Conservation (phyloP, 1,140 invertebrate species). For the Zaprionus lachaisei region DNA sequence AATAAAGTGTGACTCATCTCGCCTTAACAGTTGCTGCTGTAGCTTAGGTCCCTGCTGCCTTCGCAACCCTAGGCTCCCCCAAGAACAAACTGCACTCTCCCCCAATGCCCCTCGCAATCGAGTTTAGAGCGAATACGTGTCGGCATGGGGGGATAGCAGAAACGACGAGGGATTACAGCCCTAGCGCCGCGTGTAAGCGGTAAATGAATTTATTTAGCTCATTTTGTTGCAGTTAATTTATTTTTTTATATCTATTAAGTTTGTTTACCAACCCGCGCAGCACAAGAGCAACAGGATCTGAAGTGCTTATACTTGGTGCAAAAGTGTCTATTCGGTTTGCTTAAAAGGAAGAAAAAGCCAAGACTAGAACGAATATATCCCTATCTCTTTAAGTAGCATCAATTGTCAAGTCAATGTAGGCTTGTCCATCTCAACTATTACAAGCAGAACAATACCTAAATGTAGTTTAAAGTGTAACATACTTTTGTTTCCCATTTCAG, state of each 20-base stretch:
- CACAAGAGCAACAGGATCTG: not conserved
- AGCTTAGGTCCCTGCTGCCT: not conserved
- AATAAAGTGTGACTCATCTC: conserved; percentile 22
- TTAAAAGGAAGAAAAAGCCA: not conserved
- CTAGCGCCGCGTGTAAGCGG: conserved; percentile 60
- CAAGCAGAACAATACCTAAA: not conserved
- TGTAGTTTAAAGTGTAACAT: not conserved
- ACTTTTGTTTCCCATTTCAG: not conserved
- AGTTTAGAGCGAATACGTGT: conserved; percentile 47
- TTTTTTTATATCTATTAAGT: conserved; percentile 74
- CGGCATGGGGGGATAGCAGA: not conserved
- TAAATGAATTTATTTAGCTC: conserved; percentile 78
- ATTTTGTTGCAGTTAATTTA: conserved; percentile 71
- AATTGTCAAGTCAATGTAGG: not conserved
- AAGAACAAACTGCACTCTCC: conserved; percentile 16
- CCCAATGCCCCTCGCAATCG: conserved; percentile 36
- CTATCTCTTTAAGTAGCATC: not conserved
- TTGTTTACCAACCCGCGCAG: conserved; percentile 34
- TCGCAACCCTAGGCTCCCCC: conserved; percentile 24
- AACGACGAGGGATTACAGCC: conserved; percentile 24
- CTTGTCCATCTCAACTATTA: not conserved
- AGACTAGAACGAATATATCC: not conserved
- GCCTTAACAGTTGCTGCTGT: conserved; percentile 4
- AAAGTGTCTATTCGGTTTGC: not conserved
- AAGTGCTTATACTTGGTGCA: not conserved